A percentile compares a stretch with the other conserved stretches of the same genome.
Conservation (phyloP, 1,140 invertebrate genomes). For the Drosophila simulans region DNA sequence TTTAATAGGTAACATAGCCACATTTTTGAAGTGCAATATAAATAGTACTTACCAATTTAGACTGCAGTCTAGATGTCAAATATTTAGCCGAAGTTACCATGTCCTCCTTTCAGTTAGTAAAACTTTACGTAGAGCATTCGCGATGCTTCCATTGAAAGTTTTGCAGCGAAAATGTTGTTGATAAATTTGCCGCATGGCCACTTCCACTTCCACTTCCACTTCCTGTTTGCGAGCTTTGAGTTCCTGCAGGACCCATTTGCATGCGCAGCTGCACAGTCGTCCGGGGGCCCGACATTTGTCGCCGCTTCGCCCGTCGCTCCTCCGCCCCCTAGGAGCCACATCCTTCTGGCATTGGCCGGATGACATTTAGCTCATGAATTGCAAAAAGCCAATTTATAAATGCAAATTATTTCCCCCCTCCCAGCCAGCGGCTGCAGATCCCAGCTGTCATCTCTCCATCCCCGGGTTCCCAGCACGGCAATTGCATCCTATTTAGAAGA, state of each 20-base stretch:
- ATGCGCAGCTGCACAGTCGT: slow-evolving; percentile 75
- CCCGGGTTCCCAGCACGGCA: slow-evolving; percentile 41
- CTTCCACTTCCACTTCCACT: slow-evolving; percentile 32
- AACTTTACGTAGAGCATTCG: not conserved
- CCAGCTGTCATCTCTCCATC: slow-evolving; percentile 19
- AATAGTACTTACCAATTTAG: too few relatives aligned
- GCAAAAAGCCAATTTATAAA: slow-evolving; percentile 83
- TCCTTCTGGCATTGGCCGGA: slow-evolving; percentile 33
- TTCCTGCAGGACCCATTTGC: slow-evolving; percentile 73
- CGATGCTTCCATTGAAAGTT: not conserved
- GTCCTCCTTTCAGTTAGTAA: not conserved
- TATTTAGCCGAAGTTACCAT: not conserved
- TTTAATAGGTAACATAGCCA: too few relatives aligned
- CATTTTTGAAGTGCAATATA: too few relatives aligned
- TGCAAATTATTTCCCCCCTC: slow-evolving; percentile 70
- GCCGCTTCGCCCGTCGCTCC: slow-evolving; percentile 24
- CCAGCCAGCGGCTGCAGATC: slow-evolving; percentile 25
- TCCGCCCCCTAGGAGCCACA: not conserved
- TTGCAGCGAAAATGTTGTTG: slow-evolving; percentile 27
- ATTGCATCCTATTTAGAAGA: slow-evolving; percentile 24
- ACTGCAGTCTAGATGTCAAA: too few relatives aligned
- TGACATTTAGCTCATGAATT: slow-evolving; percentile 79
- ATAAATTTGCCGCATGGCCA: slow-evolving; percentile 35
- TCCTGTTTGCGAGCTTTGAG: slow-evolving; percentile 21
- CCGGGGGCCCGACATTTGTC: slow-evolving; percentile 49